phyloP scores from a whole-genome alignment of 2,888 invertebrate species.

The Sericinus montela region DNA sequence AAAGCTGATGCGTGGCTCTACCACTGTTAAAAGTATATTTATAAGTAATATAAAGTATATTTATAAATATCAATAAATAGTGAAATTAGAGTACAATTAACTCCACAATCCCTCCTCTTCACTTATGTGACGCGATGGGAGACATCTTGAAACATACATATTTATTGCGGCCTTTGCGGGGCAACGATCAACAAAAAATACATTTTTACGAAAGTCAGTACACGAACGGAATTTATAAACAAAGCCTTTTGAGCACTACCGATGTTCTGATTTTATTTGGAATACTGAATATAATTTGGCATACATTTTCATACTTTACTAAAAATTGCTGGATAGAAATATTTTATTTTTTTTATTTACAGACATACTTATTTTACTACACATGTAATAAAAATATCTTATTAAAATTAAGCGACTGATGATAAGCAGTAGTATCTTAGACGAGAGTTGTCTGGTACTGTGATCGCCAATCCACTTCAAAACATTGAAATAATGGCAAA shows the following conservation, averaged over 20 bases:
- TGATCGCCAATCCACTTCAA: too few species aligned
- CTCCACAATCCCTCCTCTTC: too few species aligned
- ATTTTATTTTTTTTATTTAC: too few species aligned
- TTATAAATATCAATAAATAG: neutral
- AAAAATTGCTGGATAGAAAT: neutral
- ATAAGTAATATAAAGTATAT: too few species aligned
- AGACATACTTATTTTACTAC: too few species aligned
- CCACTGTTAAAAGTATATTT: too few species aligned
- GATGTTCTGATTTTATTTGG: conserved; percentile 15
- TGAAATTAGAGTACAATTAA: conserved; percentile 9
- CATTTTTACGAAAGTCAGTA: conserved; percentile 21
- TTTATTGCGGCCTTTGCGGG: conserved; percentile 13
- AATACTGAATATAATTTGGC: conserved; percentile 8
- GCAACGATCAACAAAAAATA: conserved; percentile 13
- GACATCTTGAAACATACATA: conserved; percentile 13
- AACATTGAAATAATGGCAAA: too few species aligned
- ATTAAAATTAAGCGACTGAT: too few species aligned
- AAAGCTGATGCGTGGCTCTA: too few species aligned
- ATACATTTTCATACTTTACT: conserved; percentile 1
- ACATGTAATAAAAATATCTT: too few species aligned
- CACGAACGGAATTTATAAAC: conserved; percentile 37
- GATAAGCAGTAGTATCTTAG: too few species aligned
- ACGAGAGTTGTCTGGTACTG: too few species aligned
- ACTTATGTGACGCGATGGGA: conserved; percentile 11
- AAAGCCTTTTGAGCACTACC: conserved; percentile 34